These are phyloP conservation scores for Struthio camelus DNA, from an alignment of 2,113 vertebrate genomes.

Conservation along the genomic window DNA sequence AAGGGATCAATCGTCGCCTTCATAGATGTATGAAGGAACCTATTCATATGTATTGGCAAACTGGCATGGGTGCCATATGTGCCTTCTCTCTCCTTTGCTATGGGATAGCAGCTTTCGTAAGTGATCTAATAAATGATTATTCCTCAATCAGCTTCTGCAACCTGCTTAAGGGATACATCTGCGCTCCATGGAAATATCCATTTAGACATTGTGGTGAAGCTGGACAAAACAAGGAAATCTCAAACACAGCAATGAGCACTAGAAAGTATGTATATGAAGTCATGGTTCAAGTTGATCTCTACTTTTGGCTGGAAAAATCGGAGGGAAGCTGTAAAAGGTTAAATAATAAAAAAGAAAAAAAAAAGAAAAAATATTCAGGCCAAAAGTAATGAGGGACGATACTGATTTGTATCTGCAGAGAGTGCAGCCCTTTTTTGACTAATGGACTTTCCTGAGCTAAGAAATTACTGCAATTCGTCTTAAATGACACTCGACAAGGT, in stretches of 20 bases:
- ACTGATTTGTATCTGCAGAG: not conserved
- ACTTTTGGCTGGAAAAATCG: not conserved
- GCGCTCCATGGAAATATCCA: not conserved
- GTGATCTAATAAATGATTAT: rapidly evolving
- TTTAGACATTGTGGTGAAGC: not conserved
- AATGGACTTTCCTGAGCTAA: not conserved
- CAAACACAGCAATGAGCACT: not conserved
- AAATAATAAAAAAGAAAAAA: not conserved
- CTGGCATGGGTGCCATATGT: not conserved
- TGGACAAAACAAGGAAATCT: not conserved
- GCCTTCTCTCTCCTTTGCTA: not conserved
- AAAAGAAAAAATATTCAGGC: not conserved
- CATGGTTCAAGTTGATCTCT: not conserved
- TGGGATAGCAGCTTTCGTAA: not conserved
- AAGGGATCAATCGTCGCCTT: not conserved
- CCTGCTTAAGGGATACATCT: not conserved
- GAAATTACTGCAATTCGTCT: not conserved
- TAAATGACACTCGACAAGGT: not conserved
- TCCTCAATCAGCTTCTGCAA: not conserved
- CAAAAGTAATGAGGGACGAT: not conserved
- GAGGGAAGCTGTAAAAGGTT: not conserved
- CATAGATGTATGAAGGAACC: not conserved
- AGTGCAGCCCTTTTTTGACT: not conserved
- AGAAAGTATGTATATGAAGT: not conserved
- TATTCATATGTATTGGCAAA: not conserved